Percentiles rank a stretch among this genome's conserved stretches.
Conservation (phyloP, 2,888 invertebrate genomes). For the Xestia c-nigrum region DNA sequence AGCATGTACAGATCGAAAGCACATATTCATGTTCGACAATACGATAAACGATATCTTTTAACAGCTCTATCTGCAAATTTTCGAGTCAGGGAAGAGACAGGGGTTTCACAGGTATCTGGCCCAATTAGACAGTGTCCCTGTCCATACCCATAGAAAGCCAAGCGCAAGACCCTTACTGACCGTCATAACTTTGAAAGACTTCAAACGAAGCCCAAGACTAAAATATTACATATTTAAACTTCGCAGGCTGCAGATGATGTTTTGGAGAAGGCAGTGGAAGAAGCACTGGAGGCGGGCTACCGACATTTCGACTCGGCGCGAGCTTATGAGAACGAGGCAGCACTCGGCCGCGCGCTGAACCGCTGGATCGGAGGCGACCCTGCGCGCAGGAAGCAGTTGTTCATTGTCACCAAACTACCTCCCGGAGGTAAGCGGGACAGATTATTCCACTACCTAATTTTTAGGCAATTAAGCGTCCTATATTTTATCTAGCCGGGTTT, state of each 20-base stretch:
- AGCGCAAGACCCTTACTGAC: neutral
- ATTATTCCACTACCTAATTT: neutral
- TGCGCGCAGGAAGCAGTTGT: conserved; percentile 94
- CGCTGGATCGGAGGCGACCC: conserved; percentile 93
- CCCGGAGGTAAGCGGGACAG: conserved; percentile 86
- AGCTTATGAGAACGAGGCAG: conserved; percentile 94
- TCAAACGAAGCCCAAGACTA: neutral
- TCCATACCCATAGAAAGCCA: no score
- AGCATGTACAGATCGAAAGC: neutral
- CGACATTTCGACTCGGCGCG: conserved; percentile 96
- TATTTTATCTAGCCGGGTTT: neutral
- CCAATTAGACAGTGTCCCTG: neutral
- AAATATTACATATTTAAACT: neutral
- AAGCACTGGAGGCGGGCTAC: conserved; percentile 94
- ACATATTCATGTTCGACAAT: neutral
- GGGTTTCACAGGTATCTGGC: neutral
- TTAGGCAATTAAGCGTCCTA: no score
- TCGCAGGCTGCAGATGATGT: conserved; percentile 92
- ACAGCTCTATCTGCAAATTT: neutral
- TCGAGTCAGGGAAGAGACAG: neutral
- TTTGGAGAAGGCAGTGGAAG: conserved; percentile 92
- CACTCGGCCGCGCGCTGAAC: conserved; percentile 93
- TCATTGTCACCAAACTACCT: conserved; percentile 96
- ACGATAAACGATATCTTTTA: neutral
- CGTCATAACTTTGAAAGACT: neutral